Conservation (phyloP, 2,113 vertebrate species). For the Neotragus pygmaeus region DNA sequence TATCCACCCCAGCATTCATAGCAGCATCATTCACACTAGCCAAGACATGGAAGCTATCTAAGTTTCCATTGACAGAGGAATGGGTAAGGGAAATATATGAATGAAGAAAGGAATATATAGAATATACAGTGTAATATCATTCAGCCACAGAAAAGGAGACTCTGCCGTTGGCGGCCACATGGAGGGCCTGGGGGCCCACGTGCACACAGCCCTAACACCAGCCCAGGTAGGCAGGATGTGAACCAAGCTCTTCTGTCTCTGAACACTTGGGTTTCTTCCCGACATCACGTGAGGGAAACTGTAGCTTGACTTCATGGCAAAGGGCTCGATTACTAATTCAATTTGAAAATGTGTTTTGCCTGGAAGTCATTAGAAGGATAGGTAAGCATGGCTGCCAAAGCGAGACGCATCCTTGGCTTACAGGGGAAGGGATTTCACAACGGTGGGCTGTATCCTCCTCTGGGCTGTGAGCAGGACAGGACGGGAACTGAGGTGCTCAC, state of each 20-base stretch:
- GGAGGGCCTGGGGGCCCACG: neutral
- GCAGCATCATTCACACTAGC: neutral
- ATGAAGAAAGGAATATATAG: neutral
- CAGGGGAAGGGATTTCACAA: neutral
- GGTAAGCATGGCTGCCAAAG: neutral
- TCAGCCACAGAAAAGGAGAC: neutral
- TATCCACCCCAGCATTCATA: neutral
- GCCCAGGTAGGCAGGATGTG: neutral
- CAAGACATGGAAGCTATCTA: neutral
- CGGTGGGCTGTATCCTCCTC: neutral
- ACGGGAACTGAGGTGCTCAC: neutral
- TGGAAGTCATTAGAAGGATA: conserved; percentile 47
- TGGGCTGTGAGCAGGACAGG: neutral
- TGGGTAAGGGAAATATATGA: neutral
- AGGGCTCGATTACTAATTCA: conserved; percentile 31
- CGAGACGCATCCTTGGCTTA: neutral
- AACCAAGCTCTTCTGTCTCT: neutral
- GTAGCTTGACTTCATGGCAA: neutral
- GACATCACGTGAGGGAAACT: neutral
- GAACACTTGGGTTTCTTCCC: neutral
- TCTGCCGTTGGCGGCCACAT: neutral
- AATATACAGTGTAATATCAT: neutral
- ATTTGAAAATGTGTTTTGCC: conserved; percentile 9
- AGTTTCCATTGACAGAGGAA: neutral
- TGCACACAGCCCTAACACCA: neutral